Conservation (phyloP, 2,888 invertebrate species). For the Epinotia brunnichana region DNA sequence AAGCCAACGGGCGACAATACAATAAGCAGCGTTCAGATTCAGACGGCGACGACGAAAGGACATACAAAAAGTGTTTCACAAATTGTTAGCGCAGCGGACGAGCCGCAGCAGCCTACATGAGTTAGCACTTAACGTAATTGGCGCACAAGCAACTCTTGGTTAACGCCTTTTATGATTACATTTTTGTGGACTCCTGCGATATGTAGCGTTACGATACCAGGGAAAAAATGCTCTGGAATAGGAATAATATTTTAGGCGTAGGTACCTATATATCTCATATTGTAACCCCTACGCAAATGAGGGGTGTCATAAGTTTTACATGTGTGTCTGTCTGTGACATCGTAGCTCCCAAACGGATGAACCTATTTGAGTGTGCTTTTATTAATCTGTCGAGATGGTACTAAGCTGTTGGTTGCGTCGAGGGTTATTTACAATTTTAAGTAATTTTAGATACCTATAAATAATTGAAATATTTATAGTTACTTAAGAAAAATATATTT, state of each 20-base stretch:
- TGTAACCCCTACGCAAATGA: too few relatives aligned
- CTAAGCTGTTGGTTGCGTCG: too few relatives aligned
- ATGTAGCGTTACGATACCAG: conserved; percentile 23
- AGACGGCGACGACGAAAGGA: conserved; percentile 31
- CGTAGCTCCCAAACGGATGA: too few relatives aligned
- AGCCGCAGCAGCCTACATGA: conserved; percentile 63
- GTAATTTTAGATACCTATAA: too few relatives aligned
- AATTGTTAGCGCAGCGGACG: conserved; percentile 54
- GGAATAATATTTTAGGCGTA: conserved; percentile 7
- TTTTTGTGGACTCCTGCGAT: conserved; percentile 38
- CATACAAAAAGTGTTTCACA: conserved; percentile 42
- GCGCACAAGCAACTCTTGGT: conserved; percentile 51
- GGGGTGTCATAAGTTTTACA: too few relatives aligned
- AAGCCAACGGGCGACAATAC: conserved; percentile 6
- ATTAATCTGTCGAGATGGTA: too few relatives aligned
- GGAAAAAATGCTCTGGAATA: conserved; percentile 20
- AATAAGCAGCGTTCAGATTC: conserved; percentile 31
- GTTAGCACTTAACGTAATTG: conserved; percentile 72
- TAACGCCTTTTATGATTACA: conserved; percentile 43
- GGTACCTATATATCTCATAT: too few relatives aligned
- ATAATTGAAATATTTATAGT: too few relatives aligned
- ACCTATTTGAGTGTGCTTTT: too few relatives aligned
- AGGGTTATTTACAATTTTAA: too few relatives aligned
- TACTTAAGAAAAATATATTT: too few relatives aligned
- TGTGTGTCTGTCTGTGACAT: too few relatives aligned